phyloP scores from a whole-genome alignment of 2,113 vertebrate species.

The Hyla sarda region DNA sequence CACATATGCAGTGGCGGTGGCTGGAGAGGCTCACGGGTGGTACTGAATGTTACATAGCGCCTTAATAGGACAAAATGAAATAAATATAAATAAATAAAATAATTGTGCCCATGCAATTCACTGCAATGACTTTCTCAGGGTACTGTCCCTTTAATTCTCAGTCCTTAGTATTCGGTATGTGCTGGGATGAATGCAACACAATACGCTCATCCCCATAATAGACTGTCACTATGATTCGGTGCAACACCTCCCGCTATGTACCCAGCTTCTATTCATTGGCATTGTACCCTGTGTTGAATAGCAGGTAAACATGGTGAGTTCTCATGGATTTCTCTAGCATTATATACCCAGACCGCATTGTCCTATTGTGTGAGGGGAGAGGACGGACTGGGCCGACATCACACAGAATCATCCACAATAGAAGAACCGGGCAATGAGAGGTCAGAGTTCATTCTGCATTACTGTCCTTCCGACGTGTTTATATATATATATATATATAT shows the following conservation, averaged over 20 bases:
- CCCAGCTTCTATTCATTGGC: neutral
- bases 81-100: too few species aligned
- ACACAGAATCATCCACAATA: neutral
- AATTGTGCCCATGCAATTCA: neutral
- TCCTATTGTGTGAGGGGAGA: neutral
- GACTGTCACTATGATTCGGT: neutral
- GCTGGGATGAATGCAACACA: slow-evolving; percentile 4
- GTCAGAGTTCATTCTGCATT: too few species aligned
- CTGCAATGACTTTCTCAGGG: neutral
- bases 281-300: neutral
- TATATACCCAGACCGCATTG: neutral
- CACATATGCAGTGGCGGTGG: too few species aligned
- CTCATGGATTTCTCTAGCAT: neutral
- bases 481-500: too few species aligned
- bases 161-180: neutral
- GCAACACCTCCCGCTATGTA: neutral
- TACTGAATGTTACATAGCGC: too few species aligned
- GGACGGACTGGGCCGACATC: too few species aligned
- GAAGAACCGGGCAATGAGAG: neutral
- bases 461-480: too few species aligned
- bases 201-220: neutral
- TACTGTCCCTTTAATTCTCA: neutral
- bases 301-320: neutral
- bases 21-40: too few species aligned
- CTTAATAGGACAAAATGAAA: too few species aligned